Percentiles rank a stretch among this genome's conserved stretches.
Conservation (phyloP, 1,140 invertebrate genomes). For the Zeugodacus cucurbitae region DNA sequence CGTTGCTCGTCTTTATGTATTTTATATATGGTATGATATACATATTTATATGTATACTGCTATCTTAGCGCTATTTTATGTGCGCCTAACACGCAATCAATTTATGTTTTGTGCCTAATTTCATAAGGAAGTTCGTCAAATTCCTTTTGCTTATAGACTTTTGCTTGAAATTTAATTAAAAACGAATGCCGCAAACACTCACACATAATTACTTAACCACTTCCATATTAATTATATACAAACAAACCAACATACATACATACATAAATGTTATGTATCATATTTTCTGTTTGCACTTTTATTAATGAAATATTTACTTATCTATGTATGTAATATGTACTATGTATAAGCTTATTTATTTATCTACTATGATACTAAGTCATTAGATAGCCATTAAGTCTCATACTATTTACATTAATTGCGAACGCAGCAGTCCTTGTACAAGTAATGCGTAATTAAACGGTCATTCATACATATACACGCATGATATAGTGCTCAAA, state of each 20-base stretch:
- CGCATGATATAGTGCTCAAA: no score
- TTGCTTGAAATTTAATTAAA: conserved; percentile 26
- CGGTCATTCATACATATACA: not conserved
- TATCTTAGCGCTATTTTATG: not conserved
- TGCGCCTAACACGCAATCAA: not conserved
- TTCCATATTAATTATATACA: not conserved
- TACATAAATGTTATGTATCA: not conserved
- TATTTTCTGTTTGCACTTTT: not conserved
- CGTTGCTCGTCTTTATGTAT: not conserved
- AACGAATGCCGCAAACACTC: not conserved
- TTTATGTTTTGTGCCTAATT: not conserved
- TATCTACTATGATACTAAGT: not conserved
- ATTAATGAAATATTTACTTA: not conserved
- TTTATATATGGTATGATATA: not conserved
- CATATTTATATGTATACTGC: not conserved
- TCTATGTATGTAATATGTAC: not conserved
- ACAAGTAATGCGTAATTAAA: not conserved
- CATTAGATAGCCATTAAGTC: not conserved
- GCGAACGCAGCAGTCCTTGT: not conserved
- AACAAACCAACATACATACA: not conserved
- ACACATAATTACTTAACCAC: not conserved
- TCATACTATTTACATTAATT: not conserved
- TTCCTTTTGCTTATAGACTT: not conserved
- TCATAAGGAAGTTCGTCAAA: not conserved
- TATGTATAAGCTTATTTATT: no score